Evolutionary conservation across 2,888 invertebrate species (phyloP).

Genomic region (Coecobrya sp.): DNA sequence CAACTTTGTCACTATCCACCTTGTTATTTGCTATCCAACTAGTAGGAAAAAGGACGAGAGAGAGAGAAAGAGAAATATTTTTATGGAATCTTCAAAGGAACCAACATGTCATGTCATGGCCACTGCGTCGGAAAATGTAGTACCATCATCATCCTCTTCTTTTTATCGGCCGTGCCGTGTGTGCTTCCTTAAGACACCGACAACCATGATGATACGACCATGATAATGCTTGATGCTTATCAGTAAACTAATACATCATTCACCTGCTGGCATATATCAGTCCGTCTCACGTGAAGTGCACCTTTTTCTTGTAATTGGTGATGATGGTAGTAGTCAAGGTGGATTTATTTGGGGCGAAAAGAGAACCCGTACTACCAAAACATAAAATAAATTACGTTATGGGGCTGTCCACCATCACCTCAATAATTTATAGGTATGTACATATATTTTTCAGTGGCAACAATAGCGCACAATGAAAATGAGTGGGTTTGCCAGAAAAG

Average conservation of each 20-base stretch:
- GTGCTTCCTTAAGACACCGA: not conserved
- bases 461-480: constrained; percentile 27
- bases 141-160: not conserved
- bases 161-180: not conserved
- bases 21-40: constrained; percentile 28
- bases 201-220: not conserved
- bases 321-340: too few species aligned
- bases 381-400: too few species aligned
- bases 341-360: constrained; percentile 41
- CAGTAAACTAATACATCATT: constrained; percentile 58
- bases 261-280: constrained; percentile 42
- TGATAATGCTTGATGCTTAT: constrained; percentile 47
- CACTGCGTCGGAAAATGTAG: not conserved
- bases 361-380: not conserved
- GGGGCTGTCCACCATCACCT: not conserved
- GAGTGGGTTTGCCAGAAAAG: not conserved
- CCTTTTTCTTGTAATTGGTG: not conserved
- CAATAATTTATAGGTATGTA: not conserved
- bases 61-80: not conserved
- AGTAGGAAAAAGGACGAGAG: not conserved
- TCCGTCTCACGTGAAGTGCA: not conserved
- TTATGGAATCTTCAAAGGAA: constrained; percentile 10
- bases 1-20: constrained; percentile 69
- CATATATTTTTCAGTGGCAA: not conserved
- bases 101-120: constrained; percentile 9